Evolutionary conservation across 2,113 vertebrate species (phyloP).

Genomic region (Apodemus speciosus): DNA sequence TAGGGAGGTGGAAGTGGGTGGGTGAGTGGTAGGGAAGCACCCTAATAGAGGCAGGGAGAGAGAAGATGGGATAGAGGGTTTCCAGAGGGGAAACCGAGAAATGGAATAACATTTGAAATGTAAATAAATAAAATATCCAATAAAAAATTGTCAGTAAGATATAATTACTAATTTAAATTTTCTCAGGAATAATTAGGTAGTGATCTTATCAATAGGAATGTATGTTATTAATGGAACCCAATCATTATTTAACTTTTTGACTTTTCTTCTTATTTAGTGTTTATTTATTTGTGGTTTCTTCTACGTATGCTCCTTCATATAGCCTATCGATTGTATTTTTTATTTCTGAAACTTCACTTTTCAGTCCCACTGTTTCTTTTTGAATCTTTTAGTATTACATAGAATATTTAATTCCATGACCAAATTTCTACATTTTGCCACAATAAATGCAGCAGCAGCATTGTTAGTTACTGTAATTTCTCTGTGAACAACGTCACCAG

Average conservation of each 20-base stretch:
- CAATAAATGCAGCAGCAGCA: not conserved
- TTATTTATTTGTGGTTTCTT: not conserved
- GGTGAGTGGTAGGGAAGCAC: no score
- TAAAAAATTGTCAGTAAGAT: not conserved
- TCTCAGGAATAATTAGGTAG: not conserved
- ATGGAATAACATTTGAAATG: no score
- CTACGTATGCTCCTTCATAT: not conserved
- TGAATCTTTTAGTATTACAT: not conserved
- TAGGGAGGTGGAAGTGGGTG: no score
- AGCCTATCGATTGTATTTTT: not conserved
- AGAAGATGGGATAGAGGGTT: no score
- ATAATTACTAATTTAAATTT: not conserved
- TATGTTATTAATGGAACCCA: not conserved
- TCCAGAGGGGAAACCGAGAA: no score
- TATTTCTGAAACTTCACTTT: not conserved
- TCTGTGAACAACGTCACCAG: not conserved
- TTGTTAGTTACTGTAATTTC: not conserved
- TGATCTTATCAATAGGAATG: not conserved
- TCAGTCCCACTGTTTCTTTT: not conserved
- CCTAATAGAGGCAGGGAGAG: no score
- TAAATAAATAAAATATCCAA: no score
- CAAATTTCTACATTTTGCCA: not conserved
- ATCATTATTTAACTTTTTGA: not conserved
- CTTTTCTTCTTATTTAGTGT: not conserved
- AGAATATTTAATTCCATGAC: not conserved